These are phyloP conservation scores for Clepsis dumicolana DNA, from an alignment of 2,888 invertebrate genomes.

Conservation along the genomic window DNA sequence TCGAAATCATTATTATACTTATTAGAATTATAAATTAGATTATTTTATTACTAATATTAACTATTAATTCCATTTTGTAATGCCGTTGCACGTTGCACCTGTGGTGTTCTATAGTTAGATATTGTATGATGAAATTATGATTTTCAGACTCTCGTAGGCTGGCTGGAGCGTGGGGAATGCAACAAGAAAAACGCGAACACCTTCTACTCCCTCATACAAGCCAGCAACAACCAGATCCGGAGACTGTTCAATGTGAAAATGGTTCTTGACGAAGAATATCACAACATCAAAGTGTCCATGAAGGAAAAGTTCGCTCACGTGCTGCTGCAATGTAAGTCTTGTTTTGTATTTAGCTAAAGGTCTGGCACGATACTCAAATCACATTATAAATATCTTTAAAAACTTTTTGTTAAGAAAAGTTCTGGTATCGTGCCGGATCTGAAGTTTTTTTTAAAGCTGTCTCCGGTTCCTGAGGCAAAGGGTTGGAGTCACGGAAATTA, in stretches of 20 bases:
- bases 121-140: too few relatives aligned
- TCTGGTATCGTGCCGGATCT: background rate
- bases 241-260: conserved; percentile 94
- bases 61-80: too few relatives aligned
- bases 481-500: background rate
- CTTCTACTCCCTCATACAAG: conserved; percentile 97
- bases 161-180: conserved; percentile 97
- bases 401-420: background rate
- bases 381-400: background rate
- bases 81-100: too few relatives aligned
- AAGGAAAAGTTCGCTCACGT: conserved; percentile 94
- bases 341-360: background rate
- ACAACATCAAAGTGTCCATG: conserved; percentile 91
- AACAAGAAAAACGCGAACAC: conserved; percentile 94
- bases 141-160: conserved; percentile 90
- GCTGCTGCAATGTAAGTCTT: conserved; percentile 95
- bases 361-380: background rate
- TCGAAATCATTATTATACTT: too few relatives aligned
- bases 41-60: too few relatives aligned
- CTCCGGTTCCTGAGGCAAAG: background rate
- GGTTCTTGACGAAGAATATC: conserved; percentile 94
- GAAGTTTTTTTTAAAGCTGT: background rate
- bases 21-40: too few relatives aligned
- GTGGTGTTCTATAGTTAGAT: too few relatives aligned
- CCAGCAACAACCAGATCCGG: conserved; percentile 95